Evolutionary conservation across 2,888 invertebrate genomes (phyloP).

Genomic region (Patella depressa): DNA sequence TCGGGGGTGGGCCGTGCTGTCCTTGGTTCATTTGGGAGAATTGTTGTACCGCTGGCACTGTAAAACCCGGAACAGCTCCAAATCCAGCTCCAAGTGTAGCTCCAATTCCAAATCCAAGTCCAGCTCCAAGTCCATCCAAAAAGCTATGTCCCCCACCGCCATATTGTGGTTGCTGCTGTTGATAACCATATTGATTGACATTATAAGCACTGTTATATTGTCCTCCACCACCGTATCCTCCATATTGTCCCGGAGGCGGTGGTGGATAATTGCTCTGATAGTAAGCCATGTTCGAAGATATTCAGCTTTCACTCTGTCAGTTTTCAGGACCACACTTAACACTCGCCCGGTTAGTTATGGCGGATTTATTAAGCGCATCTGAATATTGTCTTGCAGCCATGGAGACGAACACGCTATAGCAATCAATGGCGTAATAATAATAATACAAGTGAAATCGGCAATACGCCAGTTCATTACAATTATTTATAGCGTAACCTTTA

Average conservation of each 20-base stretch:
- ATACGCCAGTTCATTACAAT: too few relatives aligned
- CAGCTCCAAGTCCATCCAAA: too few relatives aligned
- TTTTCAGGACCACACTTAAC: too few relatives aligned
- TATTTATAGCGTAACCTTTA: too few relatives aligned
- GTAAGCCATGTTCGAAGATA: not conserved
- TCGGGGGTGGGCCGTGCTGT: constrained; percentile 27
- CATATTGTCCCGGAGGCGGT: not conserved
- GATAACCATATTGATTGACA: constrained; percentile 39
- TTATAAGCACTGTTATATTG: constrained; percentile 40
- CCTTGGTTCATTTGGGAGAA: constrained; percentile 25
- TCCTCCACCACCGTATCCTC: not conserved
- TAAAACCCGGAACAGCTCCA: constrained; percentile 36
- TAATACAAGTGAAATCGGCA: too few relatives aligned
- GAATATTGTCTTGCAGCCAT: too few relatives aligned
- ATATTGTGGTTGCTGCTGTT: not conserved
- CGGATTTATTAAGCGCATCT: too few relatives aligned
- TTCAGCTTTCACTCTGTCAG: too few relatives aligned
- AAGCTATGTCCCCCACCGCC: not conserved
- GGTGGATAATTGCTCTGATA: constrained; percentile 38
- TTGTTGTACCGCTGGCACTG: constrained; percentile 38
- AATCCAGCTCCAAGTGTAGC: not conserved
- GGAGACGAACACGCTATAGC: too few relatives aligned
- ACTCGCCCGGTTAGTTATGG: too few relatives aligned
- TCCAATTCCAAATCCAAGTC: too few relatives aligned
- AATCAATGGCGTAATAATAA: too few relatives aligned